A percentile compares a stretch with the other conserved stretches of the same genome.
These are phyloP conservation scores for Dicentrarchus labrax DNA, from an alignment of 2,113 vertebrate genomes.

Conservation along the genomic window DNA sequence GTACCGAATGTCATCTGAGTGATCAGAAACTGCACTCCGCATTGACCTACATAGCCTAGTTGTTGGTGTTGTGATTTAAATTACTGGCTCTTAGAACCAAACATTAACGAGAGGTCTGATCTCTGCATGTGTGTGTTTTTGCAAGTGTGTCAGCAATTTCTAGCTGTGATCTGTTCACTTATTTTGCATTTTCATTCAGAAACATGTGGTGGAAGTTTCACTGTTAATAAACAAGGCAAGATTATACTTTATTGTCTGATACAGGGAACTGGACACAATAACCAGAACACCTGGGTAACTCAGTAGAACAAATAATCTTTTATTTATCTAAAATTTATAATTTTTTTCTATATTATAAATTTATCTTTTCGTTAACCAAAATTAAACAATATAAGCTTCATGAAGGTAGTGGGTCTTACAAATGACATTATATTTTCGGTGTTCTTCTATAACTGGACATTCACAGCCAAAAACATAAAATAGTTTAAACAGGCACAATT, in stretches of 20 bases:
- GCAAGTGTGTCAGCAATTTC: conserved; percentile 1
- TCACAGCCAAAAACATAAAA: background rate
- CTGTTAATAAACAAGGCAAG: background rate
- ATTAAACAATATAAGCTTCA: background rate
- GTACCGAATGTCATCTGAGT: background rate
- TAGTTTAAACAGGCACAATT: background rate
- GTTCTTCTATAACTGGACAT: background rate
- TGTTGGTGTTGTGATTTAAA: background rate
- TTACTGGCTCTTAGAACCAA: background rate
- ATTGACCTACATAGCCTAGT: background rate
- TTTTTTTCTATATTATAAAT: no score
- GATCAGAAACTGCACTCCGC: background rate
- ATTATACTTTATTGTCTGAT: background rate
- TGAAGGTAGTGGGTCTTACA: background rate
- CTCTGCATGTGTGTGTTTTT: background rate
- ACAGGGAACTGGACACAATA: conserved; percentile 1
- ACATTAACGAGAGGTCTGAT: background rate
- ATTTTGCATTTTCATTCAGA: background rate
- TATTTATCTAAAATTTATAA: no score
- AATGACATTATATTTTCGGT: background rate
- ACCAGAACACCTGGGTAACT: background rate
- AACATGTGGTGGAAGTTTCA: background rate
- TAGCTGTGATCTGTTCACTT: background rate
- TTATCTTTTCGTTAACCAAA: background rate
- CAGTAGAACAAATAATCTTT: background rate